Percentiles rank a stretch among this genome's conserved stretches.
Conservation (phyloP, 53 echinoderm and acorn worm species). For the Echinarachnius parma region DNA sequence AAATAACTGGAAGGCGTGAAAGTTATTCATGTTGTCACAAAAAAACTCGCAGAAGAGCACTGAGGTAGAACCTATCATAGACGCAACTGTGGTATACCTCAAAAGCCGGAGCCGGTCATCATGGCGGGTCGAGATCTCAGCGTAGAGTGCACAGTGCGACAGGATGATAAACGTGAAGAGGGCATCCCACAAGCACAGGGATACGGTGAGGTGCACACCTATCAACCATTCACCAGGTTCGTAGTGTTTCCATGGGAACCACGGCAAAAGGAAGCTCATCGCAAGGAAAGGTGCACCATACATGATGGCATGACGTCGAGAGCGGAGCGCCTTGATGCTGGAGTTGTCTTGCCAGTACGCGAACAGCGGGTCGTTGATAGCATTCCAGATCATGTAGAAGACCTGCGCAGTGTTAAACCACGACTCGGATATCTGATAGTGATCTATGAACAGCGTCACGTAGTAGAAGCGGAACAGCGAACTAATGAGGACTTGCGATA, state of each 20-base stretch:
- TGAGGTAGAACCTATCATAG: conserved; percentile 61
- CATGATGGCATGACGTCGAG: conserved; percentile 70
- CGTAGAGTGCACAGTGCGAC: conserved; percentile 78
- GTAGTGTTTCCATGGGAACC: conserved; percentile 96
- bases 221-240: conserved; percentile 56
- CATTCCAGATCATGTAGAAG: conserved; percentile 92
- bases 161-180: conserved; percentile 81
- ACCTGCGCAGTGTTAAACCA: conserved; percentile 88
- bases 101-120: conserved; percentile 79
- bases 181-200: conserved; percentile 79
- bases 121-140: conserved; percentile 79
- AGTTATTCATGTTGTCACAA: conserved; percentile 74
- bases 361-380: conserved; percentile 92
- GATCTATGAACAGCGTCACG: conserved; percentile 81
- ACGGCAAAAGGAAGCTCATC: conserved; percentile 81
- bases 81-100: conserved; percentile 67
- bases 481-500: conserved; percentile 65
- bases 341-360: conserved; percentile 99
- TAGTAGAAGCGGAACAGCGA: conserved; percentile 88
- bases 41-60: conserved; percentile 71
- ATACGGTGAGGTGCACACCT: conserved; percentile 73
- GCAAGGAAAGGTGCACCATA: conserved; percentile 91
- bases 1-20: conserved; percentile 72
- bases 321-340: conserved; percentile 60
- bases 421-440: conserved; percentile 73